These are phyloP conservation scores for Drepanosiphum platanoidis DNA, from an alignment of 2,888 invertebrate species.

Conservation along the genomic window DNA sequence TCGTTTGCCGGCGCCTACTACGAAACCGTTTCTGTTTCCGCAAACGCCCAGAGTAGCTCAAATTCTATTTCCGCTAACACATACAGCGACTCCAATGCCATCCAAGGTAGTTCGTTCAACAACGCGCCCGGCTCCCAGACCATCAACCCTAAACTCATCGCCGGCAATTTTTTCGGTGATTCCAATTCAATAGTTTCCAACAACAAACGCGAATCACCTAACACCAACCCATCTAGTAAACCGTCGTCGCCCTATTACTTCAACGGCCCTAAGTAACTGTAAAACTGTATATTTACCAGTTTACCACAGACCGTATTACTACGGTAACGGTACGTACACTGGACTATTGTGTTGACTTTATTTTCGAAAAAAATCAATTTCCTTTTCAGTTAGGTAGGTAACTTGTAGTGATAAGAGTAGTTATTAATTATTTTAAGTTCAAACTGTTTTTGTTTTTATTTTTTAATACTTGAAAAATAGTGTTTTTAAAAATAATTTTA, in stretches of 20 bases:
- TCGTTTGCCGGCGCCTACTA: not conserved
- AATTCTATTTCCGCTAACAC: not conserved
- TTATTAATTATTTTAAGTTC: too few relatives aligned
- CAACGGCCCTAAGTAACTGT: not conserved
- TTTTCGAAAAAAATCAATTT: too few relatives aligned
- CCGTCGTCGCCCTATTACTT: not conserved
- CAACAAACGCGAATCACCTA: not conserved
- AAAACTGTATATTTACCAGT: too few relatives aligned
- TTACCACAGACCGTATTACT: too few relatives aligned
- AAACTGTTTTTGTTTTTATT: too few relatives aligned
- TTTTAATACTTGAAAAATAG: too few relatives aligned
- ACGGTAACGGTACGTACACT: not conserved
- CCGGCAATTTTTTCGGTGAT: not conserved
- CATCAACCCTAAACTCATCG: not conserved
- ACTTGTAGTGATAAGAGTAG: too few relatives aligned
- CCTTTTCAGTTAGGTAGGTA: too few relatives aligned
- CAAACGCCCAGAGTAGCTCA: not conserved
- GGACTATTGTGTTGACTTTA: not conserved
- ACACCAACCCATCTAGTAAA: not conserved
- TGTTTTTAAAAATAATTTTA: too few relatives aligned
- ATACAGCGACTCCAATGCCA: not conserved
- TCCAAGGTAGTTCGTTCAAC: not conserved
- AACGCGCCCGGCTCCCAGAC: not conserved
- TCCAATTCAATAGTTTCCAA: not conserved
- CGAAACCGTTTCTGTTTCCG: not conserved